Base-by-base conservation (phyloP, 2,888 invertebrate species). In the Andrena trimmerana region DNA sequence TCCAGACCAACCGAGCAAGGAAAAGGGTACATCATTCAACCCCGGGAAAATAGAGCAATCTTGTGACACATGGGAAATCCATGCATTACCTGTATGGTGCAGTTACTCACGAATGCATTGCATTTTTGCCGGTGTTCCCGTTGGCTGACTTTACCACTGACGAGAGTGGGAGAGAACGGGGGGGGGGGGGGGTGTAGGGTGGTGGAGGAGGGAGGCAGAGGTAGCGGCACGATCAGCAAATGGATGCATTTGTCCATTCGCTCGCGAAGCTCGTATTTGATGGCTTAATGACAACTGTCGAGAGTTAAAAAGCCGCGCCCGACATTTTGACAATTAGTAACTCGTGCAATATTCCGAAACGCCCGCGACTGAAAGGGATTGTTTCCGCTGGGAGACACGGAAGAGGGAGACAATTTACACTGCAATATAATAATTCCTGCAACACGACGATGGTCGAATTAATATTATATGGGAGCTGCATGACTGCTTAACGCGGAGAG, bases 11-110 rank as follows among this genome's bases (percentile, higher is more conserved):
- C 86, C 74, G 81, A 77, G 85, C 84, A 81, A 84, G 85, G 85
- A 85, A 85, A 81, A 81, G 86, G 78, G 77, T 78, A 78, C 75
- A 84, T 84, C 82, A 80, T 84, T 86, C 85, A 82, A 78, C 70
- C 79, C 60, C 69, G 8, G 69, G 66, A 84, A 86, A 86, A 85
- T 85, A 80, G 86, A 86, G 86, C 86, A 86, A 85, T 86, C 80
- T 84, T 62, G 84, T 78, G 86, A 86, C 86, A 86, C 86, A 80
- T 82, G 84, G 86, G 86, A 86, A 86, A 86, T 86, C 86, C 86
- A 78, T 86, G 85, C 84, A 82, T 85, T 86, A 85, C 82, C 77
- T 71, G 71, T 48, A 60, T 27, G 59, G 63, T 31, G 68, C 67
- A 76, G 60, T 52, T 65, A 48, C 76, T 81, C 81, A 57, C 78